Base-by-base conservation (phyloP, 1,140 invertebrate species). In the Cherax destructor region DNA sequence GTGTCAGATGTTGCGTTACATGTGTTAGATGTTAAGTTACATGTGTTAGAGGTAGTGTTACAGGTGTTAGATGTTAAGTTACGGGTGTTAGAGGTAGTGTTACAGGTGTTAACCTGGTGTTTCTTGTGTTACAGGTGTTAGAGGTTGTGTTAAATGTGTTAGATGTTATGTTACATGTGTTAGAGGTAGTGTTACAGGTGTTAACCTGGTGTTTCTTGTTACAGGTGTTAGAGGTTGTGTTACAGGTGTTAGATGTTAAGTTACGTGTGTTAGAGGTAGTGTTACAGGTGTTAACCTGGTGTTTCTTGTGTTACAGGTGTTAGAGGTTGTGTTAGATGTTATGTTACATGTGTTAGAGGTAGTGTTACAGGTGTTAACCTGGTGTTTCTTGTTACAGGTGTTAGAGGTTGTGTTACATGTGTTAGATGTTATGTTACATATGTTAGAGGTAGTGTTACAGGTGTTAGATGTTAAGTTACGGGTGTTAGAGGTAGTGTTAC, bases 91-190 rank as follows among this genome's bases (percentile, higher is more conserved):
- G n/a, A n/a, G n/a, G n/a, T n/a, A n/a, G 30, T 41, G 30, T 41
- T 41, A 41, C 30, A 41, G 0, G 81, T 83, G 41, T n/a, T 69
- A 10, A 83, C 41, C 30, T 24, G 18, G 13, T 83, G 59, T 65
- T 83, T 72, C 59, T 83, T 83, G 59, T 83, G 81, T 83, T 83
- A 47, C 81, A 83, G 61, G 61, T 56, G 61, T n/a, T n/a, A n/a
- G n/a, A n/a, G n/a, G n/a, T n/a, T n/a, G n/a, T n/a, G n/a, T n/a
- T n/a, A n/a, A n/a, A 83, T 61, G 81, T 56, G 61, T 61, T 30
- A 52, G 49, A n/a, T 59, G 30, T 83, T 83, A 24, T 83, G 81
- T 83, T 83, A 47, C 81, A 83, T 59, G 61, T 56, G 61, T 61
- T 30, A 52, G 49, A n/a, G 61, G 0, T 41, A 1, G 30, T 41